A percentile compares a stretch with the other conserved stretches of the same genome.
These are phyloP conservation scores for Drosophila sp. DNA, from an alignment of 1,140 invertebrate species.

Conservation along the genomic window DNA sequence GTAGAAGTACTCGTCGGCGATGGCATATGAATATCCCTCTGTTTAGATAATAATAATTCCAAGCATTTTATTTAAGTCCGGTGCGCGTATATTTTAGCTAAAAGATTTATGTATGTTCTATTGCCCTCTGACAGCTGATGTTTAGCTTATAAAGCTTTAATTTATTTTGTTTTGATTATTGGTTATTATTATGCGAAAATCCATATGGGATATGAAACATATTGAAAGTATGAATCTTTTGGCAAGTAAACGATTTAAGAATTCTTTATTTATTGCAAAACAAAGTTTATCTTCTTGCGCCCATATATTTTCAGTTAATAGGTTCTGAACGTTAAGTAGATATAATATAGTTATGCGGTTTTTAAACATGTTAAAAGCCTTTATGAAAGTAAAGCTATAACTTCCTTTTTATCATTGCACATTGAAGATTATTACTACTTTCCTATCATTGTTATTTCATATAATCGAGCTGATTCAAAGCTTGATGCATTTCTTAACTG, in stretches of 20 bases:
- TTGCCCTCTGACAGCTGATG: slow-evolving; percentile 68
- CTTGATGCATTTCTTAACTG: background rate
- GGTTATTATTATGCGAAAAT: slow-evolving; percentile 71
- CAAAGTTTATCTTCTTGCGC: slow-evolving; percentile 1
- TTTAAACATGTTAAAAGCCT: no score
- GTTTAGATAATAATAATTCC: slow-evolving; percentile 78
- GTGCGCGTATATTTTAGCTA: slow-evolving; percentile 36
- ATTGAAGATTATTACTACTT: background rate
- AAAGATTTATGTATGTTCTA: slow-evolving; percentile 66
- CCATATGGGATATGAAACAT: slow-evolving; percentile 41
- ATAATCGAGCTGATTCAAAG: background rate
- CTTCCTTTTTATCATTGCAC: background rate
- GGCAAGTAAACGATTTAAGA: slow-evolving; percentile 1
- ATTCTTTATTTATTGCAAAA: slow-evolving; percentile 44
- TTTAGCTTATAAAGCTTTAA: slow-evolving; percentile 77
- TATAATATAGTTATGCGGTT: background rate
- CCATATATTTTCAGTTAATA: background rate
- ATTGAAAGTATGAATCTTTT: slow-evolving; percentile 22
- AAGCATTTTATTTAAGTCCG: slow-evolving; percentile 62
- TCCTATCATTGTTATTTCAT: background rate
- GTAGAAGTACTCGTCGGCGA: slow-evolving; percentile 58
- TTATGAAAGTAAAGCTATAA: background rate
- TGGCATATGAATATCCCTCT: slow-evolving; percentile 66
- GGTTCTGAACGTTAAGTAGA: background rate
- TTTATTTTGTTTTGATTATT: slow-evolving; percentile 79